Evolutionary conservation across 2,888 invertebrate genomes (phyloP).

Genomic region (Cataglyphis livida): DNA sequence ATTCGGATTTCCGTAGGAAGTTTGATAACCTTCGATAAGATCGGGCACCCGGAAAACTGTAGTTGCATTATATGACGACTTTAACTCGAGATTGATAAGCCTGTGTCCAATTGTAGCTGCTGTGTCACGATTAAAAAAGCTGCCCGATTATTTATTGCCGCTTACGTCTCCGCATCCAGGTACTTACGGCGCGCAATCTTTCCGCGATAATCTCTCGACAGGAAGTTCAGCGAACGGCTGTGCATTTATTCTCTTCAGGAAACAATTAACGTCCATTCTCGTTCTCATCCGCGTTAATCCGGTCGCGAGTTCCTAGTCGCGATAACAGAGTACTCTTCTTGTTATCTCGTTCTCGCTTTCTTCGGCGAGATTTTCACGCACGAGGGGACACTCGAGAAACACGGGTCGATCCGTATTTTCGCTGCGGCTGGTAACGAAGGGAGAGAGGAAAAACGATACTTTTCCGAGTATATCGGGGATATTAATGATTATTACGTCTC

Average conservation of each 20-base stretch:
- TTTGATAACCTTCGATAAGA: constrained; percentile 11
- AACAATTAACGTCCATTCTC: constrained; percentile 61
- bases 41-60: constrained; percentile 1
- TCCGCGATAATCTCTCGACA: constrained; percentile 36
- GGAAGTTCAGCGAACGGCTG: constrained; percentile 31
- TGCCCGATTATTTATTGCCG: constrained; percentile 14
- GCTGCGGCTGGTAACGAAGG: background rate
- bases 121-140: constrained; percentile 4
- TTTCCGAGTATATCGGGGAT: constrained; percentile 7
- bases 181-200: constrained; percentile 14
- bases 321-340: constrained; percentile 43
- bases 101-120: background rate
- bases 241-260: constrained; percentile 50
- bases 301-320: constrained; percentile 47
- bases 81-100: background rate
- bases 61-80: background rate
- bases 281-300: constrained; percentile 61
- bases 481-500: constrained; percentile 46
- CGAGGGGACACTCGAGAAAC: background rate
- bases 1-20: constrained; percentile 1
- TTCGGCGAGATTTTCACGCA: constrained; percentile 46
- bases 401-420: background rate
- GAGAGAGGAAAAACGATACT: constrained; percentile 1
- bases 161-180: background rate
- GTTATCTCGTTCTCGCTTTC: constrained; percentile 24